Evolutionary conservation across 1,140 invertebrate genomes (phyloP), one percentile per base, ranked within the genome.

Genomic region (Magallana angulata): DNA sequence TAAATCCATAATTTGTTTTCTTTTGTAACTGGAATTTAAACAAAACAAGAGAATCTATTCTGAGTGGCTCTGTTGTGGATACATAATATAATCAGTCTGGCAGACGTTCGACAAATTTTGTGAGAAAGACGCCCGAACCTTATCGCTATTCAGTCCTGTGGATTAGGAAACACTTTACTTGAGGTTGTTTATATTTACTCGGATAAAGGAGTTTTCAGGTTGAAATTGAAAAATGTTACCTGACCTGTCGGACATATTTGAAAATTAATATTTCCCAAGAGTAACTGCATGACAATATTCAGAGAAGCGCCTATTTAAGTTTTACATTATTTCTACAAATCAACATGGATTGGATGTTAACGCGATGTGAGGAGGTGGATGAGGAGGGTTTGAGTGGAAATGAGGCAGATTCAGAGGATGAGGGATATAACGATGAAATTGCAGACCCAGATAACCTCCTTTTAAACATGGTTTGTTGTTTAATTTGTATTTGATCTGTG

Each of bases 261-360:
- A 12, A 71, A 71, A 71, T 71, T 71, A 71, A 71, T 71, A 11
- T 18, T 18, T 8, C 18, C 36, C 36, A 5, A 48, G 3, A 48
- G 36, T 48, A 48, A 48, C 36, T 48, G 24, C 24, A 24, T 24
- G 36, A 48, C 36, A 48, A 48, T 48, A 48, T 48, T 48, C 36
- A 48, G 36, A 48, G 36, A 48, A 48, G 36, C 36, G 36, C 36
- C 36, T 48, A 5, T 48, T 48, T 48, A 48, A 48, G 36, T 48
- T 48, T 48, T 48, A 24, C 36, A 48, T 48, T 48, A 48, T 48
- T 48, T 48, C 36, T 2, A 48, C 0, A 48, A 48, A 48, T 48
- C 36, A 14, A 14, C 7, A 87, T 87, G 86, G 86, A 87, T 84
- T 87, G 86, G 86, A 76, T 87, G 68, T 76, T 87, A 18, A 87